Evolutionary conservation across 2,113 vertebrate genomes (phyloP).

Genomic region (Rostratula benghalensis): DNA sequence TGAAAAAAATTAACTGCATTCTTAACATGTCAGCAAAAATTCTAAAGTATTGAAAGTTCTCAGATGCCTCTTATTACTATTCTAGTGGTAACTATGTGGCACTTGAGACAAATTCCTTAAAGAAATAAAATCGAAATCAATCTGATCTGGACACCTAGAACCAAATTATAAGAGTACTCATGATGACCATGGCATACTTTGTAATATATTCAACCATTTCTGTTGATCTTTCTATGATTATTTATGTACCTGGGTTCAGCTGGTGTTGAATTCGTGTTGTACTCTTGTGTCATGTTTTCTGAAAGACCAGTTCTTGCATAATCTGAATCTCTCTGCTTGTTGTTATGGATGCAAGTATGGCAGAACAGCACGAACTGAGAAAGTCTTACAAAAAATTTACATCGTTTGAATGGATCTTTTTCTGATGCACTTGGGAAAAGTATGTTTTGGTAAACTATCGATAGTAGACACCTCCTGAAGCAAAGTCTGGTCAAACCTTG

Average conservation of each 20-base stretch:
- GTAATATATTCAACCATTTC: background rate
- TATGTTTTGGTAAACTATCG: background rate
- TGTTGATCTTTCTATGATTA: background rate
- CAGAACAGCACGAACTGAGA: background rate
- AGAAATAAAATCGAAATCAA: background rate
- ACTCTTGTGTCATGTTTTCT: background rate
- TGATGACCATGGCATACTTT: background rate
- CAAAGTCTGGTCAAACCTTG: background rate
- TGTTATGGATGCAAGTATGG: background rate
- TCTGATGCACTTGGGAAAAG: background rate
- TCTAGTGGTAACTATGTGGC: conserved; percentile 13
- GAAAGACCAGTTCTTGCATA: background rate
- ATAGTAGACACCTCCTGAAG: background rate
- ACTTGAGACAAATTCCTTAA: background rate
- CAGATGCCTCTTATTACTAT: background rate
- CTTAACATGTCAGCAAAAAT: background rate
- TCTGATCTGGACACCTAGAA: background rate
- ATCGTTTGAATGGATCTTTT: background rate
- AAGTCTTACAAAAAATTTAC: background rate
- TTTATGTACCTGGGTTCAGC: background rate
- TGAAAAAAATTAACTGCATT: background rate
- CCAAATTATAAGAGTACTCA: background rate
- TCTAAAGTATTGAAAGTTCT: conserved; percentile 17
- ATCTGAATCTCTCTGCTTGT: background rate
- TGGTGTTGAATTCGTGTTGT: background rate